Conservation (phyloP, 2,888 invertebrate species). For the Chesias legatella region DNA sequence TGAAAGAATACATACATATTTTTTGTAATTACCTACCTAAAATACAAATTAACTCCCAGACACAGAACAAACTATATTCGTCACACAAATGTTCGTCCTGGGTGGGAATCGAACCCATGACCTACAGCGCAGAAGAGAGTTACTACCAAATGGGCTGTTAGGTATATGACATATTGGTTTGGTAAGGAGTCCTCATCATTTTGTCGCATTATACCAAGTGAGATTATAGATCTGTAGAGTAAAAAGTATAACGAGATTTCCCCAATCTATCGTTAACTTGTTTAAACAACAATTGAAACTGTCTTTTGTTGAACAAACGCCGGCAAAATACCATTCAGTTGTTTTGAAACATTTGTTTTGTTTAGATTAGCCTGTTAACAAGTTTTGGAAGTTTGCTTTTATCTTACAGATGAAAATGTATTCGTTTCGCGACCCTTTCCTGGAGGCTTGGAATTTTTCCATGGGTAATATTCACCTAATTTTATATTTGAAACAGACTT, state of each 20-base stretch:
- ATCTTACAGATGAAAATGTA: constrained; percentile 52
- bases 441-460: neutral
- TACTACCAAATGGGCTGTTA: too few species aligned
- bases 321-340: neutral
- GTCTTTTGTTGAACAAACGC: neutral
- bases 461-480: neutral
- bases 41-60: too few species aligned
- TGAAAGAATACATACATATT: too few species aligned
- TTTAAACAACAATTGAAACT: neutral
- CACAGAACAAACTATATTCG: too few species aligned
- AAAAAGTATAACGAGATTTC: neutral
- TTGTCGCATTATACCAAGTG: too few species aligned
- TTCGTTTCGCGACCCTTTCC: constrained; percentile 25
- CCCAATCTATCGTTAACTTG: neutral
- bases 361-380: constrained; percentile 48
- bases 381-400: constrained; percentile 46
- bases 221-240: too few species aligned
- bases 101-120: too few species aligned
- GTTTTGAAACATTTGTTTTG: constrained; percentile 41
- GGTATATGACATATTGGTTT: too few species aligned
- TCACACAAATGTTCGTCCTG: too few species aligned
- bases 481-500: neutral
- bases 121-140: too few species aligned
- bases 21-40: too few species aligned
- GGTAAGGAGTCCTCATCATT: too few species aligned